Conservation (phyloP, 2,888 invertebrate species). For the Chaetogeoica ovagalla region DNA sequence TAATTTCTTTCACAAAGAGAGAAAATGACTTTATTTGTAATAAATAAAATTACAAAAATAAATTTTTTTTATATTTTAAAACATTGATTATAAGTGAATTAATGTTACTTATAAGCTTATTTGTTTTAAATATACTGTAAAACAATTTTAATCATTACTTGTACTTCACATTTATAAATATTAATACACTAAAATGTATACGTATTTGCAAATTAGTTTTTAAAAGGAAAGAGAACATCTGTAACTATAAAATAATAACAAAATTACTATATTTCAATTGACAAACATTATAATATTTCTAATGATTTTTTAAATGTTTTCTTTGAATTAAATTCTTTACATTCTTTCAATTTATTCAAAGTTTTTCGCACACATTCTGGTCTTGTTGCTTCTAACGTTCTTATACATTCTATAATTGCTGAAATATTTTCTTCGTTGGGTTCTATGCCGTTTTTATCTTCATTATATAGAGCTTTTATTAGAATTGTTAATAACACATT, state of each 20-base stretch:
- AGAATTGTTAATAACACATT: conserved; percentile 29
- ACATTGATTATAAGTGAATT: too few species aligned
- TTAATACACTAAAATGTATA: too few species aligned
- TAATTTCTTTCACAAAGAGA: too few species aligned
- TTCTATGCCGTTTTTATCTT: neutral
- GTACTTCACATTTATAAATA: too few species aligned
- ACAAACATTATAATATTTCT: neutral
- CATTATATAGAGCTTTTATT: conserved; percentile 35
- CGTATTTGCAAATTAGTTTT: neutral
- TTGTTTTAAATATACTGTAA: too few species aligned
- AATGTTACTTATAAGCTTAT: too few species aligned
- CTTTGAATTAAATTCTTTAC: conserved; percentile 31
- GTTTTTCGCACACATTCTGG: conserved; percentile 4
- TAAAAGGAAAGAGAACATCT: conserved; percentile 56
- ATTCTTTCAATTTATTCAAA: conserved; percentile 28
- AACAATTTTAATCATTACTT: too few species aligned
- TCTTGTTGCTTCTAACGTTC: conserved; percentile 21
- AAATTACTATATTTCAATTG: conserved; percentile 3
- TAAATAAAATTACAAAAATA: too few species aligned
- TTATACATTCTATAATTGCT: conserved; percentile 40
- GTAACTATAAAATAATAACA: neutral
- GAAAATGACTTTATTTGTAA: too few species aligned
- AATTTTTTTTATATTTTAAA: too few species aligned
- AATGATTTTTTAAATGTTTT: conserved; percentile 15
- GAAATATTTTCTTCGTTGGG: conserved; percentile 16